Conservation (phyloP, 2,113 vertebrate species). For the Camelus dromedarius region DNA sequence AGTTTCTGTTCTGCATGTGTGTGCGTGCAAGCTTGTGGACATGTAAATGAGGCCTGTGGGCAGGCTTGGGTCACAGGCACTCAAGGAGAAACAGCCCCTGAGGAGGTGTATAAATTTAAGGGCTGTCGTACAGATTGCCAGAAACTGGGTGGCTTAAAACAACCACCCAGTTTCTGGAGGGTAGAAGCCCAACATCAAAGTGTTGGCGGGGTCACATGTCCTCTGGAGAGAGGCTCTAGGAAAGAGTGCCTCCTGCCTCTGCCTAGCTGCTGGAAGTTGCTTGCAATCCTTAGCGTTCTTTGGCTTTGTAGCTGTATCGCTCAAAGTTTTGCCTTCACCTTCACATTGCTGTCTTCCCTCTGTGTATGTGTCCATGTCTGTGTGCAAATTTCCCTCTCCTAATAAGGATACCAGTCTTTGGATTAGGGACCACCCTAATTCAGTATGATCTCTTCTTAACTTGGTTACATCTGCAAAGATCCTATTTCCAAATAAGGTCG, state of each 20-base stretch:
- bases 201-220: neutral
- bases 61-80: neutral
- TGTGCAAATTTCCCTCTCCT: neutral
- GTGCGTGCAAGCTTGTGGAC: neutral
- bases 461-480: neutral
- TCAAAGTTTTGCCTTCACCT: neutral
- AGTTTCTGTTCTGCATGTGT: neutral
- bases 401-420: neutral
- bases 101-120: neutral
- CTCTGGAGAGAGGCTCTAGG: neutral
- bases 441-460: neutral
- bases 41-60: neutral
- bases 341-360: neutral
- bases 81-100: neutral
- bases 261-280: neutral
- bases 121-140: neutral
- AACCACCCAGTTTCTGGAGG: neutral
- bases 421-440: neutral
- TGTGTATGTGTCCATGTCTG: neutral
- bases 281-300: neutral
- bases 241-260: neutral
- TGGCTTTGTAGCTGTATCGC: neutral
- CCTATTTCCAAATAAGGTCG: neutral
- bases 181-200: neutral
- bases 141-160: neutral